These are phyloP conservation scores for Allobates femoralis DNA, from an alignment of 2,797 vertebrate species.

Conservation along the genomic window DNA sequence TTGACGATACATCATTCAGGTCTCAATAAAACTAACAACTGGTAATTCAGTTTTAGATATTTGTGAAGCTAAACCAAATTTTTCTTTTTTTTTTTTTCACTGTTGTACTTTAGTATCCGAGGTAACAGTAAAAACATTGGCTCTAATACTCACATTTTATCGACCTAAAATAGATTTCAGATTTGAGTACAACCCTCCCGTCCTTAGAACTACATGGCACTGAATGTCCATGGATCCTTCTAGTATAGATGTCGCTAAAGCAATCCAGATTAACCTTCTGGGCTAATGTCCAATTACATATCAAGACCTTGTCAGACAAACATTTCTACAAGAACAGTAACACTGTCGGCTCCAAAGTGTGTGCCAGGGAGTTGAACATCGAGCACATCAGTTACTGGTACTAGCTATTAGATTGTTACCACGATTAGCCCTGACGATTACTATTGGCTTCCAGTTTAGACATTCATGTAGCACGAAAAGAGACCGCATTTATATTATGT, in stretches of 20 bases:
- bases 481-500: too few species aligned
- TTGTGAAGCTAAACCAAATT: background rate
- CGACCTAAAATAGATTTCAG: background rate
- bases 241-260: slow-evolving; percentile 5
- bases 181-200: background rate
- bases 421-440: background rate
- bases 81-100: background rate
- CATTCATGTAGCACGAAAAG: background rate
- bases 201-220: slow-evolving; percentile 2
- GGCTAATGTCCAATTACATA: slow-evolving; percentile 32
- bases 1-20: background rate
- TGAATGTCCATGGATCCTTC: background rate
- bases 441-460: background rate
- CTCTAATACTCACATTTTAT: background rate
- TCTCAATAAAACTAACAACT: background rate
- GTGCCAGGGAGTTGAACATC: slow-evolving; percentile 10
- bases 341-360: slow-evolving; percentile 16
- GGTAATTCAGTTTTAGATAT: background rate
- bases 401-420: background rate
- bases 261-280: slow-evolving; percentile 27
- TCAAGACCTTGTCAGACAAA: slow-evolving; percentile 42
- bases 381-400: slow-evolving; percentile 24
- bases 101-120: slow-evolving; percentile 8
- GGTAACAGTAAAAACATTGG: slow-evolving; percentile 27
- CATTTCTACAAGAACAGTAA: slow-evolving; percentile 11